Evolutionary conservation across 2,888 invertebrate genomes (phyloP), one percentile per base, ranked within the genome.

Genomic region (Pteria penguin): DNA sequence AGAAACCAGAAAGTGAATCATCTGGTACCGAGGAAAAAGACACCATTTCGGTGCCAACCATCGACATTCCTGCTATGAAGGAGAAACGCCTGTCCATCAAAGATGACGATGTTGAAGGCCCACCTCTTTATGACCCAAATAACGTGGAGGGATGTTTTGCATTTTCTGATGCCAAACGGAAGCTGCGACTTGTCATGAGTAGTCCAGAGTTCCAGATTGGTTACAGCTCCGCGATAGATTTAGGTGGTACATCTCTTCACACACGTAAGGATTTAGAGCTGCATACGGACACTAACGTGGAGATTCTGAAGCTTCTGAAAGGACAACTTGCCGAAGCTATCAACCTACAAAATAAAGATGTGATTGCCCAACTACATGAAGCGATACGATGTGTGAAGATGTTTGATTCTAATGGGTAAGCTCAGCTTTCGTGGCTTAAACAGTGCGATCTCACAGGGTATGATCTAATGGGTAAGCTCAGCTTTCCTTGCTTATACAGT

Each of bases 121-220:
- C 85, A 2, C 89, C 87, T 0, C 84, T 88, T 27, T 89, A 89
- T 72, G 94, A 94, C 87, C 93, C 94, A 0, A 92, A 92, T 70
- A 94, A 94, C 82, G 88, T 94, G 2, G 94, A 94, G 84, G 89
- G 92, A n/a, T 94, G 94, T 75, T 92, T 93, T 73, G 94, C 95
- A 54, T 95, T 95, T 89, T 90, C 93, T 57, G 95, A 96, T 90
- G 95, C 95, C 87, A 98, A 98, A 92, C 95, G 96, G 82, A 98
- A 98, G 90, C 93, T 99, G 77, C 94, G 98, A 27, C 94, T 96
- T 85, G 98, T 98, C 70, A 94, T 99, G 36, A 97, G 98, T 81
- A 96, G 96, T 84, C 96, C 97, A 0, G 97, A 97, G 80, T 87
- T 90, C 72, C 88, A 89, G 79, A 83, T 85, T 61, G 80, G 80